Base-by-base conservation (phyloP, 2,888 invertebrate species). In the Troilus luridus region DNA sequence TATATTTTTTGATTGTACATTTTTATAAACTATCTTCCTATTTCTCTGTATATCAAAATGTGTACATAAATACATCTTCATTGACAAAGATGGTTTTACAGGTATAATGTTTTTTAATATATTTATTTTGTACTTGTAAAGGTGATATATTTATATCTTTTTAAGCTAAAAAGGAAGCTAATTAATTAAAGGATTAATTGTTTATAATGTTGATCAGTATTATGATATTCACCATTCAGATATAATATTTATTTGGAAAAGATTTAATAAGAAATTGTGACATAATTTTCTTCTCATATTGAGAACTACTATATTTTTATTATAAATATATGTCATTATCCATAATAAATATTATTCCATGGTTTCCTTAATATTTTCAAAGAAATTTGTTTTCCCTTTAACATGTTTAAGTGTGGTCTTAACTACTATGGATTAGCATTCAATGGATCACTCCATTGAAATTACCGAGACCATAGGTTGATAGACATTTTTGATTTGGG, bases 81-180 rank as follows among this genome's bases (percentile, higher is more conserved):
- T 85, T 77, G 41, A 77, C 72, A 41, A 77, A 77, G 56, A 56
- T 85, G 56, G 85, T 85, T 85, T 56, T 85, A 85, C 85, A 85
- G 56, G 56, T 85, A n/a, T 56, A 85, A 85, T 85, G 85, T 85
- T 85, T 85, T 41, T 85, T 85, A 85, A 85, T 56, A 58, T 56
- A 85, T 85, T 85, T 85, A 85, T 85, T 85, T 85, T 85, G 56
- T 85, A 85, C 85, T 56, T 56, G 85, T 85, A 56, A 85, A 85
- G 56, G 85, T 85, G 85, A 85, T 85, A 85, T 85, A 85, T 85
- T 85, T 85, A 56, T 85, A 85, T n/a, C n/a, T 85, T 85, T 85
- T 85, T 85, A 85, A 58, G 85, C 56, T 85, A 56, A 85, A 81
- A 85, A 85, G 56, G 41, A 77, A 77, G 72, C 41, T 85, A 85